phyloP scores from a whole-genome alignment of 2,113 vertebrate genomes.

The Macquaria australasica region DNA sequence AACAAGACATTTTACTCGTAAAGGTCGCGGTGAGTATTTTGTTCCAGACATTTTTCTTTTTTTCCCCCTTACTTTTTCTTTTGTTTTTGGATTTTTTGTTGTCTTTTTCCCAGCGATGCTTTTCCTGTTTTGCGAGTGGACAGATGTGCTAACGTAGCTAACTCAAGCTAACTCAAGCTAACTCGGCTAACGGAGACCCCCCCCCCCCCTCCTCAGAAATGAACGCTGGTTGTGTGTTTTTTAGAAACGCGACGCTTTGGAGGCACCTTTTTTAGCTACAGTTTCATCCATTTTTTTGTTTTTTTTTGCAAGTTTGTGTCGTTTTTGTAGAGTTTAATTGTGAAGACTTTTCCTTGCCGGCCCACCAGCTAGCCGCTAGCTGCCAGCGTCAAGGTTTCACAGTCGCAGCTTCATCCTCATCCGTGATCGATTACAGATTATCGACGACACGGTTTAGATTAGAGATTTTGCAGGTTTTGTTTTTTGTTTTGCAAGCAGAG shows the following conservation, averaged over 20 bases:
- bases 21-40: slow-evolving; percentile 86
- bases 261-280: slow-evolving; percentile 54
- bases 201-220: slow-evolving; percentile 38
- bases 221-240: slow-evolving; percentile 57
- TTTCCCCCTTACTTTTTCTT: slow-evolving; percentile 81
- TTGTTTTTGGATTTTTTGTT: slow-evolving; percentile 78
- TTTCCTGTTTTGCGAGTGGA: slow-evolving; percentile 72
- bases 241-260: slow-evolving; percentile 57
- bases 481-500: slow-evolving; percentile 68
- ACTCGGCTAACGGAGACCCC: slow-evolving; percentile 65
- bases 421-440: slow-evolving; percentile 22
- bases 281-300: slow-evolving; percentile 47
- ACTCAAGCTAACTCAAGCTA: slow-evolving; percentile 72
- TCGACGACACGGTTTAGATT: too few species aligned
- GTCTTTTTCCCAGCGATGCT: slow-evolving; percentile 67
- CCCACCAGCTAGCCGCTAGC: slow-evolving; percentile 53
- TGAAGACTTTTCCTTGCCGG: slow-evolving; percentile 65
- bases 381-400: slow-evolving; percentile 35
- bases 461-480: slow-evolving; percentile 61
- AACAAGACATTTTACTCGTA: slow-evolving; percentile 80
- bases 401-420: slow-evolving; percentile 38
- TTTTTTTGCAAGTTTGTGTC: slow-evolving; percentile 59
- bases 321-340: slow-evolving; percentile 67
- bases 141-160: slow-evolving; percentile 70
- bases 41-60: slow-evolving; percentile 77